A percentile compares a stretch with the other conserved stretches of the same genome.
phyloP scores from a whole-genome alignment of 2,888 invertebrate genomes.

The Acanthosepion lycidas region DNA sequence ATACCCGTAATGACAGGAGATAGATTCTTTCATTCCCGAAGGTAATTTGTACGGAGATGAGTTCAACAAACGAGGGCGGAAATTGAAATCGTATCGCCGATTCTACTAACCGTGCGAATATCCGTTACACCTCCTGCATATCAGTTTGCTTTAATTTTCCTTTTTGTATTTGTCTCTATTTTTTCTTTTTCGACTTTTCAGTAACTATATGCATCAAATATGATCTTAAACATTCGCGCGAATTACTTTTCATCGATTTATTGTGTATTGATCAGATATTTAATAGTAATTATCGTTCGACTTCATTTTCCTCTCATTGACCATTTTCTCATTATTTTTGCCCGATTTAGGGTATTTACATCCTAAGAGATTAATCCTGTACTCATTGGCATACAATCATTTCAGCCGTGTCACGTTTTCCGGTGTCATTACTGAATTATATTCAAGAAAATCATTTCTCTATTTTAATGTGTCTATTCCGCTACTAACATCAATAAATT shows the following conservation, averaged over 20 bases:
- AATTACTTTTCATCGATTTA: neutral
- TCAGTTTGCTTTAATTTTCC: no score
- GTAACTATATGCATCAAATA: neutral
- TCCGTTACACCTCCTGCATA: no score
- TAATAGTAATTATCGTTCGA: neutral
- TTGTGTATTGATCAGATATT: neutral
- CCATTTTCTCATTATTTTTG: neutral
- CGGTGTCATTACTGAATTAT: neutral
- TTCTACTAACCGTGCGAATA: no score
- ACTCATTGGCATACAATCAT: neutral
- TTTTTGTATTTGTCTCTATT: no score
- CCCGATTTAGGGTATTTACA: neutral
- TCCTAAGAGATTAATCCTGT: neutral
- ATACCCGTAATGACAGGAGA: no score
- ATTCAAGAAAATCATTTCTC: neutral
- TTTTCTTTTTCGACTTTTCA: no score
- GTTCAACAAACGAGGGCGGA: no score
- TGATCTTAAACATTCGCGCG: neutral
- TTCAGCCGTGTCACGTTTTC: neutral
- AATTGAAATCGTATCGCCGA: no score
- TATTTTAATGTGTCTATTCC: no score
- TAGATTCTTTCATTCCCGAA: no score
- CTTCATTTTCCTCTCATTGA: neutral
- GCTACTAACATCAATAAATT: neutral
- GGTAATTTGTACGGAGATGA: no score